Evolutionary conservation across 2,797 vertebrate genomes (phyloP).

Genomic region (Geotrypetes seraphini): DNA sequence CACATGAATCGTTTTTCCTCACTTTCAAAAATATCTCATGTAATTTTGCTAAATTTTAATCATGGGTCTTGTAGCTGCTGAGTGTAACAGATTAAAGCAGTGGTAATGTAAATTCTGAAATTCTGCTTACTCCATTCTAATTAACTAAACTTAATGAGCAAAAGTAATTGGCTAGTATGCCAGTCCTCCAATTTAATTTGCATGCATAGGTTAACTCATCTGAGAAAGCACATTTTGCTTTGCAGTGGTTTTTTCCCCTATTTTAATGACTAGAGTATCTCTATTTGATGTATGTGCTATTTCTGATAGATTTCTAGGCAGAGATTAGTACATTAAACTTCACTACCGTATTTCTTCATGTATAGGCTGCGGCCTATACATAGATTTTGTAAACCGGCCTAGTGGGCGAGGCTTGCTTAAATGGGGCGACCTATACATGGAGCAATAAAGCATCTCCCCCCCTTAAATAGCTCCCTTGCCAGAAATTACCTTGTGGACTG

Average conservation of each 20-base stretch:
- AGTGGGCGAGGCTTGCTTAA: too few relatives aligned
- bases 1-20: not conserved
- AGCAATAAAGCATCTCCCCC: too few relatives aligned
- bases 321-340: not conserved
- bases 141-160: conserved; percentile 26
- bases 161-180: conserved; percentile 24
- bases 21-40: conserved; percentile 10
- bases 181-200: conserved; percentile 18
- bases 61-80: conserved; percentile 19
- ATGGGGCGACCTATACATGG: too few relatives aligned
- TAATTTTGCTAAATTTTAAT: conserved; percentile 25
- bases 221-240: conserved; percentile 5
- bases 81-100: conserved; percentile 22
- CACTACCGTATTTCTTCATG: too few relatives aligned
- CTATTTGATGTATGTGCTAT: too few relatives aligned
- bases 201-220: conserved; percentile 9
- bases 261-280: not conserved
- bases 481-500: too few relatives aligned
- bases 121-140: conserved; percentile 20
- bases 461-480: too few relatives aligned
- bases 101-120: conserved; percentile 22
- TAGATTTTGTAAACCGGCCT: too few relatives aligned
- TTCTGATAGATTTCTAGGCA: not conserved
- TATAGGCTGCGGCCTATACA: too few relatives aligned
- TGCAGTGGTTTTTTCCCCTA: not conserved